Conservation (phyloP, 2,113 vertebrate species). For the Anarrhichthys ocellatus region DNA sequence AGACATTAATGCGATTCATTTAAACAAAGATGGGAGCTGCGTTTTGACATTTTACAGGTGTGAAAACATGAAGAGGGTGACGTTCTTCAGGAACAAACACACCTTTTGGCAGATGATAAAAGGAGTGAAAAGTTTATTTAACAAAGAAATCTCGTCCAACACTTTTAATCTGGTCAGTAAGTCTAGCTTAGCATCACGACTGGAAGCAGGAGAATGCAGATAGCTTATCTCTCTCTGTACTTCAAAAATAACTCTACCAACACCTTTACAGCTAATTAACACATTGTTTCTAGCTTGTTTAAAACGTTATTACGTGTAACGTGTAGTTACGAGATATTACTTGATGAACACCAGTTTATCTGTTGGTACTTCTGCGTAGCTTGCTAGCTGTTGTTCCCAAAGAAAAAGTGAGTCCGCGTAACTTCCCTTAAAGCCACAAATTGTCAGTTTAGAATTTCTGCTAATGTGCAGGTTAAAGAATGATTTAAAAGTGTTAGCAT, state of each 20-base stretch:
- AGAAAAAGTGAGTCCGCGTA: neutral
- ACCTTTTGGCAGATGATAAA: neutral
- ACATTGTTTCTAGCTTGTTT: neutral
- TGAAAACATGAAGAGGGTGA: neutral
- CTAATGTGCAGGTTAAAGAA: neutral
- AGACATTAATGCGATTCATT: conserved; percentile 19
- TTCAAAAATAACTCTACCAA: neutral
- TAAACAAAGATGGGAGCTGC: neutral
- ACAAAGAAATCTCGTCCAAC: neutral
- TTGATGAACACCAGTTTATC: neutral
- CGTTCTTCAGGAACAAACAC: neutral
- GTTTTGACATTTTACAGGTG: neutral
- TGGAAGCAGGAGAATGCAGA: neutral
- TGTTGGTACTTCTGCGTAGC: no score
- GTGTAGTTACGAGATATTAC: neutral
- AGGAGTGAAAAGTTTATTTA: neutral
- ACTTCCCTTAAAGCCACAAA: neutral
- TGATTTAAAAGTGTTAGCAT: neutral
- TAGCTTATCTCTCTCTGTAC: neutral
- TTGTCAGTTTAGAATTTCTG: neutral
- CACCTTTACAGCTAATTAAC: neutral
- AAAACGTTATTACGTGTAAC: neutral
- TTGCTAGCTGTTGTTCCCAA: neutral
- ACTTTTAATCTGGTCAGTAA: neutral
- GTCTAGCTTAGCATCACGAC: conserved; percentile 6